Evolutionary conservation across 2,797 vertebrate species (phyloP).

Genomic region (Morelia viridis): DNA sequence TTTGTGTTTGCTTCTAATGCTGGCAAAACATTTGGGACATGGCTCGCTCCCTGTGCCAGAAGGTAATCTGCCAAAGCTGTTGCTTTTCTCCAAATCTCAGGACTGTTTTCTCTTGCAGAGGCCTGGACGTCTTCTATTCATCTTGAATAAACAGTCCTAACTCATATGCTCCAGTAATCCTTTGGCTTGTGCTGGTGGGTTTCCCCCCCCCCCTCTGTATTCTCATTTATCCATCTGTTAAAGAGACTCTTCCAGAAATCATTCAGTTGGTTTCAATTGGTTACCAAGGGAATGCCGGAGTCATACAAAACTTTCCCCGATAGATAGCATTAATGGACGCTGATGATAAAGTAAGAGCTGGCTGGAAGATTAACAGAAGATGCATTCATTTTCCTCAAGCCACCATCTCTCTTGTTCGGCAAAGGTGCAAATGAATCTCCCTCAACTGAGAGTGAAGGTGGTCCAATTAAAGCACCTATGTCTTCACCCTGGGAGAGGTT

Average conservation of each 20-base stretch:
- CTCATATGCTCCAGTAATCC: constrained; percentile 5
- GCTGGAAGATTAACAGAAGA: neutral
- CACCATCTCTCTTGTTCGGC: constrained; percentile 4
- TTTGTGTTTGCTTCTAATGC: constrained; percentile 19
- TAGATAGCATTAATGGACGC: neutral
- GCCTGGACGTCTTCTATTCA: neutral
- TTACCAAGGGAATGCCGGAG: neutral
- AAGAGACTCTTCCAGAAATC: constrained; percentile 5
- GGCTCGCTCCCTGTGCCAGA: constrained; percentile 13
- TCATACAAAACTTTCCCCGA: neutral
- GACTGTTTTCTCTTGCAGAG: neutral
- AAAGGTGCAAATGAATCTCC: neutral
- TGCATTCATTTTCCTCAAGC: neutral
- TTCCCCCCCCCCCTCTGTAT: neutral
- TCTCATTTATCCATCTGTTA: constrained; percentile 25
- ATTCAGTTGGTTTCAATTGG: neutral
- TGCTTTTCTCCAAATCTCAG: neutral
- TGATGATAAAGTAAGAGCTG: neutral
- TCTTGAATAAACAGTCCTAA: constrained; percentile 4
- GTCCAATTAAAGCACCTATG: neutral
- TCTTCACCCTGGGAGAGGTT: neutral
- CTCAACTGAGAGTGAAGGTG: neutral
- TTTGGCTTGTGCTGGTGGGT: too few species aligned
- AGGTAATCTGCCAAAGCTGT: constrained; percentile 16
- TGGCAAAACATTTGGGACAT: constrained; percentile 16